Evolutionary conservation across 2,113 vertebrate genomes (phyloP).

Genomic region (Xiphophorus hellerii): DNA sequence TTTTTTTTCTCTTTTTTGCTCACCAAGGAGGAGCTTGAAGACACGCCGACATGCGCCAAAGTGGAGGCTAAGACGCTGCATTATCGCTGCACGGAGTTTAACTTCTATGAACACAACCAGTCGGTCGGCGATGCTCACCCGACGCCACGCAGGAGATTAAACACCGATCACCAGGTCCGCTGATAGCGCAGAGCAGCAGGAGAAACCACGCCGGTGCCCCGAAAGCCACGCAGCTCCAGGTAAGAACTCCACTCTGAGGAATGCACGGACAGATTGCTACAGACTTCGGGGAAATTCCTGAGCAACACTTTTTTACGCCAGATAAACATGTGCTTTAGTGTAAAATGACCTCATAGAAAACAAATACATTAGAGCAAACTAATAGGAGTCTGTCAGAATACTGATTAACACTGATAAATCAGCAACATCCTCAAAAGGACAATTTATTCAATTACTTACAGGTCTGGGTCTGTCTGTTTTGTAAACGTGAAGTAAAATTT

Average conservation of each 20-base stretch:
- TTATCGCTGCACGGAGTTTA: slow-evolving; percentile 16
- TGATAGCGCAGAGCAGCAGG: slow-evolving; percentile 26
- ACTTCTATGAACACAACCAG: slow-evolving; percentile 19
- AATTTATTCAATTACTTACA: not conserved
- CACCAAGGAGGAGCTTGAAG: slow-evolving; percentile 73
- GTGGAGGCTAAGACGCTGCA: slow-evolving; percentile 48
- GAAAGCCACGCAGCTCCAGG: slow-evolving; percentile 62
- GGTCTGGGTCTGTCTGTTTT: not conserved
- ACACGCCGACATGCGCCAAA: slow-evolving; percentile 54
- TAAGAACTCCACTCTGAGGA: slow-evolving; percentile 74
- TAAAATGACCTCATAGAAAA: slow-evolving; percentile 22
- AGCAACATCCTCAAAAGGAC: not conserved
- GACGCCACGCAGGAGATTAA: slow-evolving; percentile 44
- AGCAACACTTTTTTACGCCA: slow-evolving; percentile 56
- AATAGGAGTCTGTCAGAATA: not conserved
- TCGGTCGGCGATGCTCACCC: slow-evolving; percentile 59
- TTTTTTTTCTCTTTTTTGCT: slow-evolving; percentile 24
- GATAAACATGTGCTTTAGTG: slow-evolving; percentile 54
- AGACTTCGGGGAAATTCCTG: slow-evolving; percentile 77
- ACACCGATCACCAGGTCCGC: slow-evolving; percentile 31
- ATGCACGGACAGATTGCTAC: slow-evolving; percentile 73
- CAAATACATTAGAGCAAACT: not conserved
- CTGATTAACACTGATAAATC: not conserved
- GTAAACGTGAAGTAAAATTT: not conserved
- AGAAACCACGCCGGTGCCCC: slow-evolving; percentile 31